Base-by-base conservation (phyloP, 2,113 vertebrate genomes). In the Oreocharis arfaki region DNA sequence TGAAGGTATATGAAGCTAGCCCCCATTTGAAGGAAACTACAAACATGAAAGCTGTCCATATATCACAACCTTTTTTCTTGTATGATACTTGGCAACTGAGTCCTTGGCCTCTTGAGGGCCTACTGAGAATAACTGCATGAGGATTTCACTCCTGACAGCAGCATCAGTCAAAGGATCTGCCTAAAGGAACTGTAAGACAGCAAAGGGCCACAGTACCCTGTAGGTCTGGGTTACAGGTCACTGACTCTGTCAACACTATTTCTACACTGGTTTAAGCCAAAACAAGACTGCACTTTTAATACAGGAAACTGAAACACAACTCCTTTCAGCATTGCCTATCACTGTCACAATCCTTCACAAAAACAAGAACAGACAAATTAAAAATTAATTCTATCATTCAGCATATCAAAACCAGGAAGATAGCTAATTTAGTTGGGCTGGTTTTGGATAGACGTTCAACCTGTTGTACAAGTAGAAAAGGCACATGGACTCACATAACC, bases 271-370 rank as follows among this genome's bases (percentile, higher is more conserved):
- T 55, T 85, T 49, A 79, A 93, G 28, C 9, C 53, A 76, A 61
- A 94, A 82, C 37, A 89, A 91, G 37, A 18, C 57, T 65, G 42
- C 30, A 37, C 14, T 80, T 87, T 23, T 59, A 61, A 74, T 37
- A 77, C 3, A 86, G 39, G 16, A 30, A 93, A 74, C 30, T 32
- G 80, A 85, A 95, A 78, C 24, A 44, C 33, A 5, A 71, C 28
- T 56, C 53, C 60, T 26, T 67, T 83, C 61, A 85, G 30, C 1
- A 0, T 0, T 44, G 63, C 2, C 0, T 23, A 59, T 32, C 56
- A 37, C 28, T 39, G 42, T 42, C 55, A 69, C 30, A 74, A 27
- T 64, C 30, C 27, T 42, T 65, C 84, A 90, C 23, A 79, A 22
- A 69, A 90, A 64, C 44, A 71, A 47, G 23, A 68, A 39, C 28